Evolutionary conservation across 2,888 invertebrate species (phyloP).

Genomic region (Polyploca ridens): DNA sequence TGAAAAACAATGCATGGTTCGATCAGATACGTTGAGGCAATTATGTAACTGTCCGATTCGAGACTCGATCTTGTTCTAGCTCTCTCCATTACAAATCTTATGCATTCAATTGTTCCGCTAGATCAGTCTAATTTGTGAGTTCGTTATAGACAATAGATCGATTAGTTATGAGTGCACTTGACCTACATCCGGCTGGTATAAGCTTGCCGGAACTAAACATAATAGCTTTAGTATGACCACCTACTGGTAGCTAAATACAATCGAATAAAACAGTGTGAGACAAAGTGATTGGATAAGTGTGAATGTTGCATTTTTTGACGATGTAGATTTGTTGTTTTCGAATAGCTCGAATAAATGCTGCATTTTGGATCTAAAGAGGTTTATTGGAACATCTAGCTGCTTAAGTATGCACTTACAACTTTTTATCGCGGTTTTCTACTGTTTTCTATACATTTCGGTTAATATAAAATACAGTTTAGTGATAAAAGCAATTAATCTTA

Average conservation of each 20-base stretch:
- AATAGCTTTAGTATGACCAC: constrained; percentile 1
- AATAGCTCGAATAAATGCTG: no score
- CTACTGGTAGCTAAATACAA: constrained; percentile 7
- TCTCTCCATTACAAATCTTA: constrained; percentile 1
- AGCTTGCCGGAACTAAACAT: constrained; percentile 13
- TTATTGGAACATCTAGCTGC: no score
- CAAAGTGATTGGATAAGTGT: constrained; percentile 3
- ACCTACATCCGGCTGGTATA: constrained; percentile 34
- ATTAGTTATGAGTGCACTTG: constrained; percentile 34
- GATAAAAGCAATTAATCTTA: not conserved
- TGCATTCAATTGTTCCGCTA: constrained; percentile 24
- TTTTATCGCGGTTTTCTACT: not conserved
- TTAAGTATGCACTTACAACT: no score
- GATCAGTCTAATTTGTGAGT: constrained; percentile 23
- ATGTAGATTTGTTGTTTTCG: not conserved
- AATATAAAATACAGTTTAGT: no score
- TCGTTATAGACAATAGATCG: constrained; percentile 28
- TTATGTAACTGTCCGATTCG: not conserved
- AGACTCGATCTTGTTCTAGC: not conserved
- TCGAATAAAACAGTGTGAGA: constrained; percentile 10
- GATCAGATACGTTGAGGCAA: not conserved
- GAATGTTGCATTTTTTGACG: not conserved
- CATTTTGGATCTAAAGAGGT: no score
- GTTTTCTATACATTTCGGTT: not conserved
- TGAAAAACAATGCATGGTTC: not conserved